Evolutionary conservation across 2,113 vertebrate genomes (phyloP).

Genomic region (rabbit (Oryctolagus cuniculus)): mOryCun1.1 NC_091447.1:34622001-34622500

Average conservation of each 20-base stretch:
- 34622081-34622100: neutral
- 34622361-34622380: constrained; percentile 34
- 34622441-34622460: neutral
- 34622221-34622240: neutral
- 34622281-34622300: neutral
- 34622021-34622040: constrained; percentile 37
- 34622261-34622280: constrained; percentile 13
- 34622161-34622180: neutral
- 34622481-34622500: constrained; percentile 5
- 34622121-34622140: constrained; percentile 19
- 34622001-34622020: neutral
- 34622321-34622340: constrained; percentile 9
- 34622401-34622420: constrained; percentile 24
- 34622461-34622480: neutral
- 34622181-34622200: neutral
- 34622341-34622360: neutral
- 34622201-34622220: neutral
- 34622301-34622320: constrained; percentile 36
- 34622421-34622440: neutral
- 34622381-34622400: neutral
- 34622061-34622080: neutral
- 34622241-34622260: constrained; percentile 34
- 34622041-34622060: constrained; percentile 27
- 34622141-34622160: neutral
- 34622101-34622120: neutral